Evolutionary conservation across 2,113 vertebrate genomes (phyloP).

Genomic region (Rattus norvegicus): GRCr8 NC_086038.1:6783001-6783500

Average conservation of each 20-base stretch:
- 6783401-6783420: neutral
- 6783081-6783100: neutral
- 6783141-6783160: neutral
- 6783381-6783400: neutral
- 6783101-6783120: neutral
- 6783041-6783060: no score
- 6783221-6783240: neutral
- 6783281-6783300: neutral
- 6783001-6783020: no score
- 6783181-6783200: neutral
- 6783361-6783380: neutral
- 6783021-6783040: no score
- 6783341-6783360: neutral
- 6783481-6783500: no score
- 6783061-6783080: no score
- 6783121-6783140: conserved; percentile 7
- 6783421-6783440: neutral
- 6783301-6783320: neutral
- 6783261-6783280: neutral
- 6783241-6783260: neutral
- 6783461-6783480: no score
- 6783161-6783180: neutral
- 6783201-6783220: neutral
- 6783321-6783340: neutral
- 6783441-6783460: neutral